A percentile compares a stretch with the other conserved stretches of the same genome.
Conservation (phyloP, 2,888 invertebrate genomes). For the Ophion obscuratus region DNA sequence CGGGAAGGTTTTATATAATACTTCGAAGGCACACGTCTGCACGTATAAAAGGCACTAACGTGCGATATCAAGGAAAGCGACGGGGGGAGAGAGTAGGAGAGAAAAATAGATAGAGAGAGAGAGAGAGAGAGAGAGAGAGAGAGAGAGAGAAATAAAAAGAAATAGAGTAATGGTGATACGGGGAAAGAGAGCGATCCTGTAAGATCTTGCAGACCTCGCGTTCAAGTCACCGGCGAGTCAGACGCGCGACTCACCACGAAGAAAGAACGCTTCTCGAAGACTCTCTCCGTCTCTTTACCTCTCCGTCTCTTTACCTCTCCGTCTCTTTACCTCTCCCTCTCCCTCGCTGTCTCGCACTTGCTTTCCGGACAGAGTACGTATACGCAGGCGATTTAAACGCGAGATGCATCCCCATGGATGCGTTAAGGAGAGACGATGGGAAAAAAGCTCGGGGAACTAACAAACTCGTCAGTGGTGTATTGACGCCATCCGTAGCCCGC, state of each 20-base stretch:
- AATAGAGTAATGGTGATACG: too few relatives aligned
- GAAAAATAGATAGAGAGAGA: too few relatives aligned
- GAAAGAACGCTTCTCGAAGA: constrained; percentile 6
- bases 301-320: too few relatives aligned
- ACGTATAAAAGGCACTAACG: constrained; percentile 28
- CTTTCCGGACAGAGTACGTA: background rate
- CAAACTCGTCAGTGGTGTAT: constrained; percentile 63
- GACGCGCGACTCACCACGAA: background rate
- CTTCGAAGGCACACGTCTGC: constrained; percentile 50
- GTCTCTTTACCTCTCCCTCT: too few relatives aligned
- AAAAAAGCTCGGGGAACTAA: constrained; percentile 11
- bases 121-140: too few relatives aligned
- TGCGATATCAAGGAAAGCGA: background rate
- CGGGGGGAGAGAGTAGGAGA: constrained; percentile 1
- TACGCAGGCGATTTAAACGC: background rate
- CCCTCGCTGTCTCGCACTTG: too few relatives aligned
- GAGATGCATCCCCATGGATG: background rate
- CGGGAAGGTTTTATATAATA: constrained; percentile 43
- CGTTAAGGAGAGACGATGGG: constrained; percentile 9
- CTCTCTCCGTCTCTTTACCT: too few relatives aligned
- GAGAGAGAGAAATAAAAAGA: too few relatives aligned
- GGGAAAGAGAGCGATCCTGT: background rate
- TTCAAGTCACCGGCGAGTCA: constrained; percentile 23
- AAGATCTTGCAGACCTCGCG: constrained; percentile 26
- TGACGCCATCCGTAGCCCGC: constrained; percentile 59